Evolutionary conservation across 2,113 vertebrate species (phyloP), one percentile per base, ranked within the genome.

Genomic region (Leucoraja erinaceus): DNA sequence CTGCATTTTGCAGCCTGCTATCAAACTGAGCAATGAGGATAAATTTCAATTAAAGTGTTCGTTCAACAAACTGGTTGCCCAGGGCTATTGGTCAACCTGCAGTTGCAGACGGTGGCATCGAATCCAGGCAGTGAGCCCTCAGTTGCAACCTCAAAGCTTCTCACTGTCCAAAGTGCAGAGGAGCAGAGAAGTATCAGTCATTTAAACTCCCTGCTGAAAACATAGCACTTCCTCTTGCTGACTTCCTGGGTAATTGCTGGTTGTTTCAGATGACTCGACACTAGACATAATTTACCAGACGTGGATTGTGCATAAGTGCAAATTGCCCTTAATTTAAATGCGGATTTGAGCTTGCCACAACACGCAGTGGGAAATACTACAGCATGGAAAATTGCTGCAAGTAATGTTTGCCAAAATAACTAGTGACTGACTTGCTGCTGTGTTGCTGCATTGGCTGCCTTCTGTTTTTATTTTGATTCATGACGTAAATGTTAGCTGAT

Each of bases 251-350:
- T 86, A 86, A 86, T 63, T 86, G 54, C 83, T n/a, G 59, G 83
- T 86, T 86, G 28, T 61, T 86, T 86, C 56, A 86, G 83, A 63
- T 86, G 83, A 63, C 83, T 61, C 9, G 83, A 28, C 56, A 86
- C 56, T 31, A 86, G 83, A 86, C 83, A 86, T 6, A 63, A 86
- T 86, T 86, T 86, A 22, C 83, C 83, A 61, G 83, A 86, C 56
- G 59, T 11, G 7, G 54, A 59, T 84, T 84, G 81, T 84, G 81
- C 54, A 84, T 59, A 84, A 84, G 81, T 86, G 54, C 83, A 86
- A 86, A 86, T 86, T 86, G 83, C 83, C 83, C 83, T 86, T 86
- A 86, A 86, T 86, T 86, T 86, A 86, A 28, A 86, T 28, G 61
- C 61, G 61, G 54, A 84, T 84, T 84, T 84, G 81, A 84, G 81